These are phyloP conservation scores for Caenorhabditis tropicalis DNA, from an alignment of 1,140 invertebrate genomes.

Conservation along the genomic window DNA sequence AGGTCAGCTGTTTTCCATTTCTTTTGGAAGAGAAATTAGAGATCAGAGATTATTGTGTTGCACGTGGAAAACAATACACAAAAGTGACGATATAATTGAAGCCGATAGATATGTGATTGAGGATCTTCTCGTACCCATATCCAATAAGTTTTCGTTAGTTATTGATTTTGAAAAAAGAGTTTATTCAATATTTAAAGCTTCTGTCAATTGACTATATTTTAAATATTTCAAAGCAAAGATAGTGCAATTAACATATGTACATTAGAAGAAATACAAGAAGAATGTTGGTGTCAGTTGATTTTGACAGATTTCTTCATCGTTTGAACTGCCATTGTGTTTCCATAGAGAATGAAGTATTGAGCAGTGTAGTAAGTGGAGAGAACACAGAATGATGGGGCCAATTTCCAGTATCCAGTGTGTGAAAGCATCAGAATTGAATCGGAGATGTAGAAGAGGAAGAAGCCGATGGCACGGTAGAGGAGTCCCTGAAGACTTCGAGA, in stretches of 20 bases:
- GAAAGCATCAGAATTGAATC: conserved; percentile 43
- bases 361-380: conserved; percentile 44
- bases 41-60: background rate
- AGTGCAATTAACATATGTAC: background rate
- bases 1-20: background rate
- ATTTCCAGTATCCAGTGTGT: conserved; percentile 39
- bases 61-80: background rate
- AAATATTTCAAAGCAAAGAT: background rate
- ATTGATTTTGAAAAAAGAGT: background rate
- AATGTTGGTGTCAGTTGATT: background rate
- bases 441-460: conserved; percentile 46
- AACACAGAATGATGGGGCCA: background rate
- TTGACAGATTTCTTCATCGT: background rate
- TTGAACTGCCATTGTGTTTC: conserved; percentile 1
- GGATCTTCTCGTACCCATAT: background rate
- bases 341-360: conserved; percentile 44
- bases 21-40: background rate
- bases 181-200: conserved; percentile 8
- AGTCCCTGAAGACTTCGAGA: conserved; percentile 34
- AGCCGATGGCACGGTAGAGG: conserved; percentile 43
- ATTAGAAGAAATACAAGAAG: background rate
- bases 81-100: background rate
- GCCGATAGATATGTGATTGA: background rate
- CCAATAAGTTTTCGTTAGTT: background rate
- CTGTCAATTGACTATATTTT: background rate